These are phyloP conservation scores for Boulengeromyrus knoepffleri DNA, from an alignment of 2,113 vertebrate genomes.

Conservation along the genomic window DNA sequence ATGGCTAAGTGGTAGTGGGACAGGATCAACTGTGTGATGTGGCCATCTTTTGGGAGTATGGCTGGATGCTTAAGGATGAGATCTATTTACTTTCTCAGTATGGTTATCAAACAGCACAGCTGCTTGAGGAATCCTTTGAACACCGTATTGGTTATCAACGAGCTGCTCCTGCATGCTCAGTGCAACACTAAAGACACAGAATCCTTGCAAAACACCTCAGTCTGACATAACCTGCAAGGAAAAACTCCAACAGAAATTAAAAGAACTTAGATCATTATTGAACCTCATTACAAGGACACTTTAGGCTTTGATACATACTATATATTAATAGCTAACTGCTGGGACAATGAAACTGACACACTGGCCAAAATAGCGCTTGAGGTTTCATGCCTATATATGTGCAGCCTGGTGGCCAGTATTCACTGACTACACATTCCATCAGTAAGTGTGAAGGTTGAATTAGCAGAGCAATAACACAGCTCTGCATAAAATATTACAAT, in stretches of 20 bases:
- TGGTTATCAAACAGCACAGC: not conserved
- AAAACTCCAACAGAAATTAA: not conserved
- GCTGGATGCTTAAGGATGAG: not conserved
- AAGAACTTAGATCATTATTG: not conserved
- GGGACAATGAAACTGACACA: not conserved
- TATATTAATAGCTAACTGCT: not conserved
- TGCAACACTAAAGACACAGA: slow-evolving; percentile 11
- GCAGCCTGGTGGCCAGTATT: too few species aligned
- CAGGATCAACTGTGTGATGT: too few species aligned
- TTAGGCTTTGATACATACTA: not conserved
- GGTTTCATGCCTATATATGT: too few species aligned
- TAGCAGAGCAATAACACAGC: too few species aligned
- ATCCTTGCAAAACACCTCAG: not conserved
- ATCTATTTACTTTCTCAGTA: not conserved
- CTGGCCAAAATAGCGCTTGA: not conserved
- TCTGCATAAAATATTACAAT: too few species aligned
- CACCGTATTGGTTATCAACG: not conserved
- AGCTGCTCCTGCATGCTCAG: slow-evolving; percentile 5
- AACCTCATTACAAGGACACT: too few species aligned
- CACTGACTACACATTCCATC: too few species aligned
- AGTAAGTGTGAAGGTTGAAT: too few species aligned
- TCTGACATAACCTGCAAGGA: not conserved
- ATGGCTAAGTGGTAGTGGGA: too few species aligned
- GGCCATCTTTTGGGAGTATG: too few species aligned
- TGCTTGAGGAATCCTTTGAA: not conserved